phyloP scores from a whole-genome alignment of 53 echinoderm and acorn worm species.

The Holothuria scabra region DNA sequence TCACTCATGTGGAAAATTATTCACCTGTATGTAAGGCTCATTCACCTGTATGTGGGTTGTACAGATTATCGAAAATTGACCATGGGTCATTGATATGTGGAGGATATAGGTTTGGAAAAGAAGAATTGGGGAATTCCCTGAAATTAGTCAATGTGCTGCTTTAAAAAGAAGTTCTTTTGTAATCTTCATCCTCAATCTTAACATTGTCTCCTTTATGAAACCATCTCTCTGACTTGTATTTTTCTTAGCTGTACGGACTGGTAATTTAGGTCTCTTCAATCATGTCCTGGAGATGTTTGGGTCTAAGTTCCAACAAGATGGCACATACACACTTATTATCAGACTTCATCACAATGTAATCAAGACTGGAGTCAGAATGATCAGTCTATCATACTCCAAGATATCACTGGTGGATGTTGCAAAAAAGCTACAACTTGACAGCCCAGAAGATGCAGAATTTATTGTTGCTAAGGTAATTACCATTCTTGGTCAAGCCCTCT shows the following conservation, averaged over 20 bases:
- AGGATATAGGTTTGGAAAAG: too few relatives aligned
- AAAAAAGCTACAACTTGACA: slow-evolving; percentile 92
- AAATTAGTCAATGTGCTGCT: too few relatives aligned
- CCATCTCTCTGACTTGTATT: background rate
- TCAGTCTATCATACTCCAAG: slow-evolving; percentile 95
- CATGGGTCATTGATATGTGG: too few relatives aligned
- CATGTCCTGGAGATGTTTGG: slow-evolving; percentile 79
- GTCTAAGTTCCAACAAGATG: slow-evolving; percentile 94
- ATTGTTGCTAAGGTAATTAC: slow-evolving; percentile 93
- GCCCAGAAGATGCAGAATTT: slow-evolving; percentile 99
- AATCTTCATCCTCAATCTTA: too few relatives aligned
- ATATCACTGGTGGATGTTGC: slow-evolving; percentile 92
- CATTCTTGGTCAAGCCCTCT: background rate
- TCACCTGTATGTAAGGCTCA: too few relatives aligned
- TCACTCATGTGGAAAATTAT: too few relatives aligned
- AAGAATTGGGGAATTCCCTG: too few relatives aligned
- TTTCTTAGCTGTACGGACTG: slow-evolving; percentile 82
- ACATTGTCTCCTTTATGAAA: too few relatives aligned
- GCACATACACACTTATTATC: slow-evolving; percentile 97
- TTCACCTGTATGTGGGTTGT: too few relatives aligned
- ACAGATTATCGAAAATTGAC: too few relatives aligned
- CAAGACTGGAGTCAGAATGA: slow-evolving; percentile 99
- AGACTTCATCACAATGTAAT: slow-evolving; percentile 98
- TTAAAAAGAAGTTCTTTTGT: too few relatives aligned
- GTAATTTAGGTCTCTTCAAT: slow-evolving; percentile 94